Evolutionary conservation across 1,140 invertebrate species (phyloP).

Genomic region (Lutraria rhynchaena): DNA sequence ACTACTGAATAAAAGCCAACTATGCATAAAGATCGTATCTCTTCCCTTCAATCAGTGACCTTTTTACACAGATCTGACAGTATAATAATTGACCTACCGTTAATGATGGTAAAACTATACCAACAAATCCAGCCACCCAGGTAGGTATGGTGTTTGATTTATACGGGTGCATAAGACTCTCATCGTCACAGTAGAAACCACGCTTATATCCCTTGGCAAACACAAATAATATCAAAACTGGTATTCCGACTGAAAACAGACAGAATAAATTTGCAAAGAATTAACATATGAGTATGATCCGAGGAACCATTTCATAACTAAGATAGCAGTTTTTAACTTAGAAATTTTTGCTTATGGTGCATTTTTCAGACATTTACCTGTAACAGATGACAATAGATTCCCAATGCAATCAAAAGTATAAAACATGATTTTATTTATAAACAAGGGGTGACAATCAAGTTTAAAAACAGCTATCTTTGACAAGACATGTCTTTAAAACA

Average conservation of each 20-base stretch:
- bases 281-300: neutral
- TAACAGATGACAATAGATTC: neutral
- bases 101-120: constrained; percentile 65
- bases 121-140: constrained; percentile 65
- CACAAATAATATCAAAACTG: constrained; percentile 66
- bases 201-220: constrained; percentile 88
- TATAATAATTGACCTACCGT: constrained; percentile 62
- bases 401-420: neutral
- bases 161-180: constrained; percentile 92
- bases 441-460: too few species aligned
- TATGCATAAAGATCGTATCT: too few species aligned
- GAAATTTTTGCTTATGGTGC: neutral
- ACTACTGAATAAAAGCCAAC: too few species aligned
- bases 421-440: too few species aligned
- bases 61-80: too few species aligned
- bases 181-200: constrained; percentile 98
- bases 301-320: neutral
- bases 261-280: neutral
- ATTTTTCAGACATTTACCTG: neutral
- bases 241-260: constrained; percentile 67
- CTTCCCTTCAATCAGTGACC: too few species aligned
- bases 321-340: neutral
- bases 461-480: too few species aligned
- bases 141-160: constrained; percentile 80
- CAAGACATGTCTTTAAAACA: too few species aligned